phyloP scores from a whole-genome alignment of 1,140 invertebrate genomes.

The Ceratosolen solmsi region DNA sequence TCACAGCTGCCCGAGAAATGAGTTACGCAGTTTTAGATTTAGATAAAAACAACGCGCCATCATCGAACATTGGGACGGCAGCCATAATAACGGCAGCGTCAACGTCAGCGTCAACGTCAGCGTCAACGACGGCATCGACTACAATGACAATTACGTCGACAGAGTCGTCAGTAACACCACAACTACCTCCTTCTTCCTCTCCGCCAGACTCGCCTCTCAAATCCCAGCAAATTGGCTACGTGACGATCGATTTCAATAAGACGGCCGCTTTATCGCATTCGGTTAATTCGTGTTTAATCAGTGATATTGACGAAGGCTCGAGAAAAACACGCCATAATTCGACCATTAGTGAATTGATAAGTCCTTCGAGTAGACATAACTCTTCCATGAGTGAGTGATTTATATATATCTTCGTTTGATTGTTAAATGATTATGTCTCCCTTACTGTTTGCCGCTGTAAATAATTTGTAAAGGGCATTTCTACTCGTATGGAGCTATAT shows the following conservation, averaged over 20 bases:
- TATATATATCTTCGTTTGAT: conserved; percentile 41
- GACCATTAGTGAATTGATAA: conserved; percentile 74
- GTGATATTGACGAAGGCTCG: conserved; percentile 74
- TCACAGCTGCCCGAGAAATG: conserved; percentile 75
- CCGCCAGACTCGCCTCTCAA: conserved; percentile 76
- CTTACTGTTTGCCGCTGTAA: neutral
- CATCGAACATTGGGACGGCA: conserved; percentile 12
- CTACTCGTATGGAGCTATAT: neutral
- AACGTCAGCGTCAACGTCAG: neutral
- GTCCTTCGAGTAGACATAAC: conserved; percentile 66
- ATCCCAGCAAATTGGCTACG: conserved; percentile 82
- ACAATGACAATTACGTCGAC: neutral
- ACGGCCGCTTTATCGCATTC: conserved; percentile 88
- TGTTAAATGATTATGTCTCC: neutral
- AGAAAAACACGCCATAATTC: conserved; percentile 81
- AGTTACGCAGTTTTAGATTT: conserved; percentile 87
- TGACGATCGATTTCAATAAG: conserved; percentile 94
- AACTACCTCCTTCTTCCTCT: conserved; percentile 53
- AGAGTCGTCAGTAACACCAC: conserved; percentile 30
- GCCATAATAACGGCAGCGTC: neutral
- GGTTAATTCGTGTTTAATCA: conserved; percentile 74
- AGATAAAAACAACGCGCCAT: conserved; percentile 68
- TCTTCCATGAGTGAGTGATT: conserved; percentile 77
- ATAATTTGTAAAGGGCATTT: neutral
- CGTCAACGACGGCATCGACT: neutral